Evolutionary conservation across 2,888 invertebrate species (phyloP), one percentile per base, ranked within the genome.

Genomic region (Tenthredo scrophulariae): DNA sequence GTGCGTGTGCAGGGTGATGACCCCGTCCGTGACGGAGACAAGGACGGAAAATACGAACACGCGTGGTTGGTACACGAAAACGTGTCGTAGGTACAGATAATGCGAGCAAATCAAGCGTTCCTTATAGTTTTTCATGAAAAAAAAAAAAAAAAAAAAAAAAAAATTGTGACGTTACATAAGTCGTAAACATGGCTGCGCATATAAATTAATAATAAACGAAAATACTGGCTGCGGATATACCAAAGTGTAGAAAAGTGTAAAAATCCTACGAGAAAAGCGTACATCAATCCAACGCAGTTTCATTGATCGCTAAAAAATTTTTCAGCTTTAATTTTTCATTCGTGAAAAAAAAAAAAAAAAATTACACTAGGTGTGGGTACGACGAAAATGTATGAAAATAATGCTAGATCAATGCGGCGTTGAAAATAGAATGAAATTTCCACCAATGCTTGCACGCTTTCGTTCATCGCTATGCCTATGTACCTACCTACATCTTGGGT

Each of bases 1-100:
- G 62, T 62, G 62, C 58, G 80, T 77, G 62, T 13, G 15, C 58
- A 80, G 80, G 80, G 80, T 80, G 80, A 62, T 80, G 80, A 80
- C 80, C 80, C 50, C 80, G 62, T 58, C 80, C 58, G 40, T 62
- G 80, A 80, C 62, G 62, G n/a, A 80, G 80, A 62, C 80, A 62
- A 80, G 80, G 62, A 62, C 80, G 80, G 80, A 13, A 80, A 80
- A 40, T n/a, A n/a, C 62, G 7, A 40, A 46, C 43, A 74, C 77
- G 77, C 77, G 77, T 67, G 26, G 18, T 62, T 77, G 46, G 46
- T 77, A 77, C 75, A 77, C 75, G 75, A 77, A 77, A 77, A 46
- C 18, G 50, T 77, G 29, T 77, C 18, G 50, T 46, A 77, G 75
- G 46, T 77, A 77, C 75, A 77, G 50, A 77, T 77, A 77, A 77